A percentile compares a stretch with the other conserved stretches of the same genome.
These are phyloP conservation scores for Pangasianodon hypophthalmus DNA, from an alignment of 2,113 vertebrate species.

Conservation along the genomic window DNA sequence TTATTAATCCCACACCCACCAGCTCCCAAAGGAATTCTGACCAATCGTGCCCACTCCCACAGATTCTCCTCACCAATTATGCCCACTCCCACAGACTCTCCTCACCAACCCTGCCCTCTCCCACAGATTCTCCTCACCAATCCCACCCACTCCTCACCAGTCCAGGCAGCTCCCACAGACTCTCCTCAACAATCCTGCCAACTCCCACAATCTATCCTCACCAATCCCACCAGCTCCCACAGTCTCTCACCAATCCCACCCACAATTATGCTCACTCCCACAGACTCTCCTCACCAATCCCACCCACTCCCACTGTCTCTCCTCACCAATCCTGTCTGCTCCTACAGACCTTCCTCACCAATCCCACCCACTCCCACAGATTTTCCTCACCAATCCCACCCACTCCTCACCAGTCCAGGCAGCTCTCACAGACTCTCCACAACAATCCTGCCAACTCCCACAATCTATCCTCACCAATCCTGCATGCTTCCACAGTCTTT, in stretches of 20 bases:
- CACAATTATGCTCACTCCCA: neutral
- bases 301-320: neutral
- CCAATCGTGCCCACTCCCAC: neutral
- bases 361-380: rapidly evolving
- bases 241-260: neutral
- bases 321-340: neutral
- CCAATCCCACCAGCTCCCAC: neutral
- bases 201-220: neutral
- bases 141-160: neutral
- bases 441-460: neutral
- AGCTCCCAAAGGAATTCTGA: neutral
- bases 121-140: neutral
- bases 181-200: neutral
- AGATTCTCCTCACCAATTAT: neutral
- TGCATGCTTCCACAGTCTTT: neutral
- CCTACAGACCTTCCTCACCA: neutral
- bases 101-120: neutral
- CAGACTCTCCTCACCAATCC: neutral
- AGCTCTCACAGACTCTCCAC: neutral
- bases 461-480: neutral
- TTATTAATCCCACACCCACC: neutral
- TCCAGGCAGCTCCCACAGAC: neutral
- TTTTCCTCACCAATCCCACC: neutral
- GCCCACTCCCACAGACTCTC: neutral
- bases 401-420: neutral